phyloP scores from a whole-genome alignment of 2,888 invertebrate species.

The Hesperia comma region DNA sequence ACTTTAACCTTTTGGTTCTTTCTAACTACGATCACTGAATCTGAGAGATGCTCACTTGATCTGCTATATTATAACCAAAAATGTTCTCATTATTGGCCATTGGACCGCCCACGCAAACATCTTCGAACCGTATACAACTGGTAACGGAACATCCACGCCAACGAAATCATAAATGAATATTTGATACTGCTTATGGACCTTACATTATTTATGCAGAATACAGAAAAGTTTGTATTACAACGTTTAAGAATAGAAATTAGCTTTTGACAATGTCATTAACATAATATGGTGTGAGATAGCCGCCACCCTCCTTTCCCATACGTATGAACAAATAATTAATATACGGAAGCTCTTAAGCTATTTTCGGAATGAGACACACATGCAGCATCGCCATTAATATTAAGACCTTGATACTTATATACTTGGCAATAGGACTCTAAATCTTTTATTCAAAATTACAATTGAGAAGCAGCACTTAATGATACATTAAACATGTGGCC shows the following conservation, averaged over 20 bases:
- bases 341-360: constrained; percentile 56
- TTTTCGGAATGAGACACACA: constrained; percentile 42
- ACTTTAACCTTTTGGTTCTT: constrained; percentile 32
- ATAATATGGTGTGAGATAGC: constrained; percentile 55
- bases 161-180: constrained; percentile 37
- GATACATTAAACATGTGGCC: constrained; percentile 34
- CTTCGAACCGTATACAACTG: constrained; percentile 6
- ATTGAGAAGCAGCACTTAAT: constrained; percentile 19
- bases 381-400: constrained; percentile 55
- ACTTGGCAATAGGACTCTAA: constrained; percentile 29
- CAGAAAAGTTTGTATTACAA: constrained; percentile 39
- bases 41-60: not conserved
- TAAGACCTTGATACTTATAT: constrained; percentile 32
- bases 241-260: constrained; percentile 34
- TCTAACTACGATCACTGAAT: constrained; percentile 1
- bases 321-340: constrained; percentile 49
- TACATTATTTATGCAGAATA: constrained; percentile 39
- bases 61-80: constrained; percentile 21
- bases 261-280: constrained; percentile 45
- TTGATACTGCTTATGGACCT: constrained; percentile 21
- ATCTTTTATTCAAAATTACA: constrained; percentile 26
- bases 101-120: constrained; percentile 5
- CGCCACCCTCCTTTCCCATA: constrained; percentile 54
- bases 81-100: constrained; percentile 24
- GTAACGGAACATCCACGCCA: constrained; percentile 19